A percentile compares a stretch with the other conserved stretches of the same genome.
Evolutionary conservation across 2,888 invertebrate genomes (phyloP).

Genomic region (Pseudococcus jackbeardsleyi): DNA sequence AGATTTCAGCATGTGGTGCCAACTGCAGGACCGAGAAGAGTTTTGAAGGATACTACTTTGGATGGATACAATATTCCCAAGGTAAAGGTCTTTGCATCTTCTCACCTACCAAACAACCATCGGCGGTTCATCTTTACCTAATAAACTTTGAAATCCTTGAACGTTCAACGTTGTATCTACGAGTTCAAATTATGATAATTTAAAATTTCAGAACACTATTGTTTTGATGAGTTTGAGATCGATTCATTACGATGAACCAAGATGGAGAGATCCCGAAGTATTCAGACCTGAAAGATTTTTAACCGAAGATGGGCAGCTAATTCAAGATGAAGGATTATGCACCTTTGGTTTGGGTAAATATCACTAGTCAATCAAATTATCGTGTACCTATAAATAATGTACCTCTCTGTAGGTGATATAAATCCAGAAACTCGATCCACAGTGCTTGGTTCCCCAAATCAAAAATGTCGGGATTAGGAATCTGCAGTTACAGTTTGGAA

Average conservation of each 20-base stretch:
- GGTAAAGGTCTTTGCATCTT: conserved; percentile 66
- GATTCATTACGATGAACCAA: conserved; percentile 74
- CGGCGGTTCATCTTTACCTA: no score
- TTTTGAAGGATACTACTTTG: conserved; percentile 73
- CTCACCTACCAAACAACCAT: no score
- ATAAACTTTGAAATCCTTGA: no score
- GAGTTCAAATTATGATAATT: no score
- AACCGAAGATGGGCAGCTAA: conserved; percentile 68
- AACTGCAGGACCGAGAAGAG: conserved; percentile 72
- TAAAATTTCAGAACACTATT: conserved; percentile 70
- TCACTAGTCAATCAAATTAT: not conserved
- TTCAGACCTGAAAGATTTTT: conserved; percentile 79
- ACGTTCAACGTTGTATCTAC: no score
- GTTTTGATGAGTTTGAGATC: conserved; percentile 73
- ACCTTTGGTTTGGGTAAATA: conserved; percentile 71
- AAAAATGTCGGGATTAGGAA: no score
- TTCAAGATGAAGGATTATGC: conserved; percentile 69
- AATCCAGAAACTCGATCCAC: no score
- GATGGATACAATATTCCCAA: conserved; percentile 74
- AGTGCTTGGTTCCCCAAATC: no score
- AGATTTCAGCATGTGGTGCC: conserved; percentile 72
- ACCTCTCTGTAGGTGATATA: no score
- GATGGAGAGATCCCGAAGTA: conserved; percentile 76
- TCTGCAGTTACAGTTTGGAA: no score
- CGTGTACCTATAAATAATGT: not conserved